Base-by-base conservation (phyloP, 1,140 invertebrate species). In the Gonatopus flavifemur region DNA sequence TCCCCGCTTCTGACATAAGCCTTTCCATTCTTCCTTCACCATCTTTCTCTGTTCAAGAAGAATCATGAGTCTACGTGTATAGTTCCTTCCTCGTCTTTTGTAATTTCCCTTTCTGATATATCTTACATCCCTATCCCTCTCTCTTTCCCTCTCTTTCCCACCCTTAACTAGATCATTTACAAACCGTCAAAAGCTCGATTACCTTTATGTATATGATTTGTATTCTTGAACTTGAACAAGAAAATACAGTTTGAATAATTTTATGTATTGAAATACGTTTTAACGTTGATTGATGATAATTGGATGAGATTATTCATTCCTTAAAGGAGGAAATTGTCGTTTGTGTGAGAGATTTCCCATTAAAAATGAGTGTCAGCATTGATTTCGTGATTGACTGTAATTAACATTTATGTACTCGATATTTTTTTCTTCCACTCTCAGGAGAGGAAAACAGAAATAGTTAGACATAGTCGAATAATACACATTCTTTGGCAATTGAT, bases 111-210 rank as follows among this genome's bases (percentile, higher is more conserved):
- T 51, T 52, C 51, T 43, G 39, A 15, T 52, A 24, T 12, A 47
- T 31, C 37, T 55, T 51, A n/a, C 42, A 41, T 32, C 21, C n/a
- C 19, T 2, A 15, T 36, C 15, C 18, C 13, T 33, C 21, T 28
- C 35, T 31, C 19, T 44, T 47, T 47, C 45, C 41, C 49, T 38
- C 49, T 55, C 54, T 64, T 49, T 31, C 55, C 22, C 41, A 33
- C 49, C 39, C 45, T 53, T 61, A 70, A 67, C 65, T 66, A 51
- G 55, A 69, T 69, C 65, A 70, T 70, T 70, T 69, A 56, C 67
- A 67, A 70, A 65, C 66, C 69, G 69, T 68, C 67, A 70, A 47
- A 57, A 39, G 41, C 67, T 66, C 54, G 48, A 22, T 47, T n/a
- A n/a, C n/a, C n/a, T n/a, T n/a, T n/a, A n/a, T n/a, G n/a, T n/a